Percentiles rank a stretch among this genome's conserved stretches.
Conservation (phyloP, 2,888 invertebrate genomes). For the Pardosa pseudoannulata region DNA sequence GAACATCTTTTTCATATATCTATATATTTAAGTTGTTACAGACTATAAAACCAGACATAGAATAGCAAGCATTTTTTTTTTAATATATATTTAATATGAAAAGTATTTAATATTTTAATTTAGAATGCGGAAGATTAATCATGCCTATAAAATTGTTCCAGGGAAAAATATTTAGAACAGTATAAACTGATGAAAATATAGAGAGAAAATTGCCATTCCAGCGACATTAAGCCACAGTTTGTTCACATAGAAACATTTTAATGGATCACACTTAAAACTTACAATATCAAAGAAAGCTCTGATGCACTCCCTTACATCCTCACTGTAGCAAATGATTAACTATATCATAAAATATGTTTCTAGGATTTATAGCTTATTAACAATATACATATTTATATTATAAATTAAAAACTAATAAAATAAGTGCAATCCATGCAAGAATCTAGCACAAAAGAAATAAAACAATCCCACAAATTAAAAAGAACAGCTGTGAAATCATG, state of each 20-base stretch:
- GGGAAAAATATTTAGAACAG: neutral
- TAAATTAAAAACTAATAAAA: neutral
- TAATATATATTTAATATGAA: neutral
- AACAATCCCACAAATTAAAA: conserved; percentile 14
- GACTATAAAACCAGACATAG: neutral
- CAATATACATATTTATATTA: neutral
- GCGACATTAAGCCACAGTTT: neutral
- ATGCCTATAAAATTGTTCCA: conserved; percentile 2
- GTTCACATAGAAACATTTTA: neutral
- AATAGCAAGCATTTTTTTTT: conserved; percentile 1
- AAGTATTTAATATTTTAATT: neutral
- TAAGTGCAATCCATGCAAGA: conserved; percentile 3
- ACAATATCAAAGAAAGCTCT: conserved; percentile 14
- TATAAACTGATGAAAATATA: neutral
- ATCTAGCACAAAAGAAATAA: conserved; percentile 1
- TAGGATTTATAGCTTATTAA: neutral
- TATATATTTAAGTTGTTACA: too few relatives aligned
- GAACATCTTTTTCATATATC: neutral
- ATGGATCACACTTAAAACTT: conserved; percentile 2
- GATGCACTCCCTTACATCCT: neutral
- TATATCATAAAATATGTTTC: conserved; percentile 6
- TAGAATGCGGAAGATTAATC: neutral
- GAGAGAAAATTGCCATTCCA: neutral
- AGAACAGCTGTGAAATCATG: conserved; percentile 11
- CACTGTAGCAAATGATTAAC: conserved; percentile 1